These are phyloP conservation scores for Nomada hirtipes DNA, from an alignment of 2,888 invertebrate genomes.

Conservation along the genomic window DNA sequence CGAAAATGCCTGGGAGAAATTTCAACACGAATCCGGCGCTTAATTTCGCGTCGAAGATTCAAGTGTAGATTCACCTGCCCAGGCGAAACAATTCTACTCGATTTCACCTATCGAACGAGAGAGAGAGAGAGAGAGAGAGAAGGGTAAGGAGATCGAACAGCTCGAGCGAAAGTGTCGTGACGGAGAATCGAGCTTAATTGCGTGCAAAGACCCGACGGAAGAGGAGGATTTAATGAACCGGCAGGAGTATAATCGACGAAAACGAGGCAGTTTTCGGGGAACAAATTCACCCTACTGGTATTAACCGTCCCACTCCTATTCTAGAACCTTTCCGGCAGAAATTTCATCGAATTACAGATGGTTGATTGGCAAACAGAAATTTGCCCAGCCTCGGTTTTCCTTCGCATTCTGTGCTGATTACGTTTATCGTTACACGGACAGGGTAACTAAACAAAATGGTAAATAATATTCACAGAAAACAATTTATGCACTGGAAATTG, in stretches of 20 bases:
- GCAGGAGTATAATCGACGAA: conserved; percentile 36
- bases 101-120: conserved; percentile 1
- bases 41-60: neutral
- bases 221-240: conserved; percentile 31
- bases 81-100: neutral
- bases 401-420: too few species aligned
- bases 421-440: neutral
- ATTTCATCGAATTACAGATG: neutral
- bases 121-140: neutral
- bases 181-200: conserved; percentile 60
- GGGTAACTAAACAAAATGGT: too few species aligned
- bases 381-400: neutral
- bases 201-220: conserved; percentile 32
- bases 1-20: conserved; percentile 24
- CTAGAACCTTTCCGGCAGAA: neutral
- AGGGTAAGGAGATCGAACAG: conserved; percentile 22
- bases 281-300: conserved; percentile 11
- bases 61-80: too few species aligned
- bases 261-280: conserved; percentile 33
- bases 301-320: conserved; percentile 9
- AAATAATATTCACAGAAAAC: too few species aligned
- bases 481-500: too few species aligned
- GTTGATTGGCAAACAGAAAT: neutral
- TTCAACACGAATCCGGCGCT: neutral
- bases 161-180: conserved; percentile 43